Evolutionary conservation across 2,797 vertebrate species (phyloP).

Genomic region (Hypotaenidia okinawae): DNA sequence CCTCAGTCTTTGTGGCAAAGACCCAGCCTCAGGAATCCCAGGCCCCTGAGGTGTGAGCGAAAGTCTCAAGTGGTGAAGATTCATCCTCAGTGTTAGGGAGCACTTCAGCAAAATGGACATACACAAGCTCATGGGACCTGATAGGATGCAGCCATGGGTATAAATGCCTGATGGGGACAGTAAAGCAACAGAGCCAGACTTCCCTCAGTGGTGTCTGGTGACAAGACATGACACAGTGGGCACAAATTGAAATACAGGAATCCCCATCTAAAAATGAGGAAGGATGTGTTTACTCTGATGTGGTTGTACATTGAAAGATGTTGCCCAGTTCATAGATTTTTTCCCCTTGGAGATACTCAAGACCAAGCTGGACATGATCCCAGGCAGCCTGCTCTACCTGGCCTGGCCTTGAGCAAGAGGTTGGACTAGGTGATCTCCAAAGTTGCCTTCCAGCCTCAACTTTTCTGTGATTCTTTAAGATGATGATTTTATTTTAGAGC

Average conservation of each 20-base stretch:
- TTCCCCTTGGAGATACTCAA: background rate
- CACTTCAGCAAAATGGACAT: background rate
- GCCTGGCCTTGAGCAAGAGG: background rate
- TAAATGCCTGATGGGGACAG: background rate
- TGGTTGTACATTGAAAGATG: background rate
- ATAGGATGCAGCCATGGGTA: background rate
- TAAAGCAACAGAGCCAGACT: background rate
- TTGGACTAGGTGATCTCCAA: background rate
- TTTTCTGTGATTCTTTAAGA: background rate
- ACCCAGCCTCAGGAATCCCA: background rate
- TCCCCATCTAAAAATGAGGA: background rate
- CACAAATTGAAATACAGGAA: background rate
- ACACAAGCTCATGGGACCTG: background rate
- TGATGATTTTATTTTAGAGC: background rate
- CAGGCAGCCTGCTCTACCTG: background rate
- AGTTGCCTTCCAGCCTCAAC: background rate
- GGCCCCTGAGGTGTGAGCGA: background rate
- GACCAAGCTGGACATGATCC: background rate
- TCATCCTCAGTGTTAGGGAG: background rate
- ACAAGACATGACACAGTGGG: background rate
- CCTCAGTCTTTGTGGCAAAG: background rate
- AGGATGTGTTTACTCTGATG: background rate
- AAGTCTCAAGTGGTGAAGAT: background rate
- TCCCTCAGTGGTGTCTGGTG: background rate
- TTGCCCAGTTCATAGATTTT: background rate